Evolutionary conservation across 1,140 invertebrate species (phyloP), one percentile per base, ranked within the genome.

Genomic region (Aphaenogaster ashmeadi): DNA sequence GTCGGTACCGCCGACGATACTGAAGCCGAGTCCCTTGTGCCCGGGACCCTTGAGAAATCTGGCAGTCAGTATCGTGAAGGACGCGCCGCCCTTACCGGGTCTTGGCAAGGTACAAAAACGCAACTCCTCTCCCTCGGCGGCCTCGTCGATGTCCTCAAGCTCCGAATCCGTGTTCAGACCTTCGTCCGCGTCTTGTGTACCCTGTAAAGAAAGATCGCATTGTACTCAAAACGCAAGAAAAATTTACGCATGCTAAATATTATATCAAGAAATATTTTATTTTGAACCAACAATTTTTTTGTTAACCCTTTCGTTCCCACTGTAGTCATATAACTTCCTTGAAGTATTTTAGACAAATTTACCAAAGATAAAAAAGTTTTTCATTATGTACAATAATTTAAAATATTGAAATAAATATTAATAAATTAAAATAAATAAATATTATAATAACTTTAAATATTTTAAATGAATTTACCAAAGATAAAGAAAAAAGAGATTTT

Each of bases 1-100:
- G 93, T 99, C 98, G 9, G 96, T 97, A 58, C 98, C 98, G 41
- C 98, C 98, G 36, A 99, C 98, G 91, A 99, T 98, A 94, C 98
- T 98, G 93, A 99, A 99, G 1, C 98, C 98, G 36, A 99, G 96
- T 79, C 98, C 98, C 93, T 98, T 98, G 75, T 98, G 97, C 4
- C 98, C 97, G 11, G 96, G 97, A 27, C 98, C 98, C 95, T 99
- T 99, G 93, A 97, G 97, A 93, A 98, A 98, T 64, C 96, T 94
- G 15, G 96, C 96, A 2, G 95, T 96, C 80, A 96, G 90, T 84
- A 97, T 96, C 52, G 94, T 96, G 90, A 94, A 96, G 60, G 94
- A 95, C 81, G 92, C 95, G 85, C 89, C 92, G 89, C 92, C 94
- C 85, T 94, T 96, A 78, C 93, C 95, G 8, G 94, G 96, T 87